Evolutionary conservation across 2,113 vertebrate species (phyloP), one percentile per base, ranked within the genome.

Genomic region (Macroglossus sobrinus): DNA sequence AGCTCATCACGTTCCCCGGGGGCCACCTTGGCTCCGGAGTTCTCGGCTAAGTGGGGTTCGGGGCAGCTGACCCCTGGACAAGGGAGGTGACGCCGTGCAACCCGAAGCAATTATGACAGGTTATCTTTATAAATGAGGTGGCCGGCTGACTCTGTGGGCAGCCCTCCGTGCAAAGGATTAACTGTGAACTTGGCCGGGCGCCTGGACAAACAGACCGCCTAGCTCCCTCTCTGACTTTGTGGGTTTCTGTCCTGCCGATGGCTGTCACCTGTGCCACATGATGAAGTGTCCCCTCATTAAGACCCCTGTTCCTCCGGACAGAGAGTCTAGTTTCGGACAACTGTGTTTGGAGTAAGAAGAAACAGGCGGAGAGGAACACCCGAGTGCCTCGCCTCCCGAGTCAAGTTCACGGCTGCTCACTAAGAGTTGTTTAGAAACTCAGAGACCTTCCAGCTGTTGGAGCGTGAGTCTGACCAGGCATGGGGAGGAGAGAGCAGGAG

Each of bases 101-200:
- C 14, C 7, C 19, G 15, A 47, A 63, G 75, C n/a, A 59, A 53
- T 81, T 19, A 61, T 3, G 35, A 40, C 21, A 18, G 0, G 0
- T 24, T 85, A 3, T 33, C 76, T 78, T 33, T 72, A 53, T 24
- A 33, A 85, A 43, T 57, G 6, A 79, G n/a, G 53, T 30, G 19
- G 30, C 26, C 14, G 18, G 24, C 15, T n/a, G 74, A 45, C 22
- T 68, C 8, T 22, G 24, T 7, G 26, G 2, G 13, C 45, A 21
- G 7, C 10, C 64, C 38, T 80, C 3, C 57, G 16, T 38, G 43
- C 57, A 33, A 4, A 63, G 75, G 14, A n/a, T 80, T 71, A 33
- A 30, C 71, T 40, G 50, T 35, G 3, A 53, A 45, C 47, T 30
- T 61, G 80, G 72, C 40, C 78, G 35, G 40, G 12, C 22, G 55